Evolutionary conservation across 2,888 invertebrate genomes (phyloP).

Genomic region (Tupiocoris notatus): DNA sequence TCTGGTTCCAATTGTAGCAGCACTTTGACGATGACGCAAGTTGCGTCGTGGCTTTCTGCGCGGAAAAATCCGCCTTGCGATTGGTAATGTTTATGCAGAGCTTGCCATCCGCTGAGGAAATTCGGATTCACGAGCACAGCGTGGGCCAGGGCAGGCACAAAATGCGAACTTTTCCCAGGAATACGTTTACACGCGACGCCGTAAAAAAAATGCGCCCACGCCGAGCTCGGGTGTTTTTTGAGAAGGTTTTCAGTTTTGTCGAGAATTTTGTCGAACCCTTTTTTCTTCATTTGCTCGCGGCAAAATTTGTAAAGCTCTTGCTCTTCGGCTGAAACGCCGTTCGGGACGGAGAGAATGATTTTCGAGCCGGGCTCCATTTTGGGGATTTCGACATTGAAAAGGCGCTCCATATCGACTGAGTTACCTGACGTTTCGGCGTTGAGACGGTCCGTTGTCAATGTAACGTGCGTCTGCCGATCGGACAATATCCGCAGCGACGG

Average conservation of each 20-base stretch:
- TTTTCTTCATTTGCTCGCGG: slow-evolving; percentile 17
- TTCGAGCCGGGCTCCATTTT: neutral
- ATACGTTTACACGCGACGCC: slow-evolving; percentile 30
- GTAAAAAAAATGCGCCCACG: slow-evolving; percentile 32
- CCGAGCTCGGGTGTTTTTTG: slow-evolving; percentile 22
- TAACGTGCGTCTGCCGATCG: neutral
- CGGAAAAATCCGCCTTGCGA: slow-evolving; percentile 19
- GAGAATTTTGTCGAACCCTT: neutral
- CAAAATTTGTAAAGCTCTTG: slow-evolving; percentile 1
- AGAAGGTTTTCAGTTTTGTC: neutral
- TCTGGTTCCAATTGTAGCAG: slow-evolving; percentile 21
- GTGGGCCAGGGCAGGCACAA: slow-evolving; percentile 10
- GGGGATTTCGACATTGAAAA: neutral
- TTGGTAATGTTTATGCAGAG: slow-evolving; percentile 27
- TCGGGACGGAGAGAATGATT: neutral
- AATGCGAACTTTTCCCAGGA: neutral
- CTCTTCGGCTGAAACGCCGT: slow-evolving; percentile 9
- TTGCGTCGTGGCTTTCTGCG: slow-evolving; percentile 14
- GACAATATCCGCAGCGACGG: neutral
- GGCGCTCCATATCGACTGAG: neutral
- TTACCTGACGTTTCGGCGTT: neutral
- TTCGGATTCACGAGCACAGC: slow-evolving; percentile 31
- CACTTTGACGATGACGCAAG: slow-evolving; percentile 8
- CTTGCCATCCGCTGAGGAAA: slow-evolving; percentile 36
- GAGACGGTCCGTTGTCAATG: slow-evolving; percentile 1